Base-by-base conservation (phyloP, 2,797 vertebrate genomes). In the Rhyacichthys aspro region DNA sequence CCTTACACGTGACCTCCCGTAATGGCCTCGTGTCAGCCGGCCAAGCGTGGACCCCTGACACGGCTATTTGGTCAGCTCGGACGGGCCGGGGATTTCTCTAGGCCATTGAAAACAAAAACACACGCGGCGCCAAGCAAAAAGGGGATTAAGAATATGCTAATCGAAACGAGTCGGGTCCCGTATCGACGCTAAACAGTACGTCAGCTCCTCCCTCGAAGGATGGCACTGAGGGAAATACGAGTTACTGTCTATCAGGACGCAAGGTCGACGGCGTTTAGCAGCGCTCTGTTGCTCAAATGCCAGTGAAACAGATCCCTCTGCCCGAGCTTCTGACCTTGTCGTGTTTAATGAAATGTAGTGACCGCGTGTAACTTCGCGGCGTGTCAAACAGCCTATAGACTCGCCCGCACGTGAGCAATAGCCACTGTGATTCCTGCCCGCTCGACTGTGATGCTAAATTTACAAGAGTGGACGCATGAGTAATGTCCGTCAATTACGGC, bases 301-400 rank as follows among this genome's bases (percentile, higher is more conserved):
- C 72, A 75, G 78, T 84, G 68, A 84, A 86, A 80, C 73, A 74
- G 63, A 81, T 79, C 59, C 57, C 70, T 75, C 44, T 59, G 73
- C 82, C 74, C 59, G 9, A 76, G 69, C 75, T 60, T 45, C 55
- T 75, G 83, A 86, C 85, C 85, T 88, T 87, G 82, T 85, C 86
- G 73, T 71, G 84, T 83, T 81, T 86, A 81, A 89, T 88, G 84
- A 83, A 82, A 86, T 83, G 71, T 79, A 73, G 65, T 84, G 74
- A 66, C 81, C 80, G 71, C 60, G 76, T 67, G 62, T 72, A 74
- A 77, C 70, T 82, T 70, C 38, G 73, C 74, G 69, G 74, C 63
- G 73, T 69, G 82, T 84, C 83, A 77, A 80, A 80, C 72, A 69
- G 72, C 74, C 72, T 16, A 66, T 44, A 56, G 63, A 33, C 76